These are phyloP conservation scores for Pelobates cultripes DNA, from an alignment of 2,797 vertebrate genomes.

Conservation along the genomic window DNA sequence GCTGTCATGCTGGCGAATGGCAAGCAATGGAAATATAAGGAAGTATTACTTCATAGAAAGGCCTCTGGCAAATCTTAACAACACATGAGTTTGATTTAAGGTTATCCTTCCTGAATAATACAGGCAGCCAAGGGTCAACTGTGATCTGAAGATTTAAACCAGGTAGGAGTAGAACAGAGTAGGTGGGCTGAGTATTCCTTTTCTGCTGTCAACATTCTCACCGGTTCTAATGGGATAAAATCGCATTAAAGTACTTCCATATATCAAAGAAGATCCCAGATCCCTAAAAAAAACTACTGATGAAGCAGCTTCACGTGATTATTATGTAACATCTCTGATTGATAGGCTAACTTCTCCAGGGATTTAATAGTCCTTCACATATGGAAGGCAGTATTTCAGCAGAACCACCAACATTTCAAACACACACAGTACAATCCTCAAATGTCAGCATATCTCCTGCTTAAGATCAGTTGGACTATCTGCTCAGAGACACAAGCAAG, in stretches of 20 bases:
- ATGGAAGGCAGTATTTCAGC: not conserved
- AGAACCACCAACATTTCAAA: not conserved
- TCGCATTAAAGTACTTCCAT: conserved; percentile 11
- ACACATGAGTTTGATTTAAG: not conserved
- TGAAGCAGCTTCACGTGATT: not conserved
- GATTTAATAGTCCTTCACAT: not conserved
- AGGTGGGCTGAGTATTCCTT: not conserved
- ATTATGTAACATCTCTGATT: not conserved
- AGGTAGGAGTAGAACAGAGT: conserved; percentile 16
- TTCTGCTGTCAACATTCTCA: conserved; percentile 21
- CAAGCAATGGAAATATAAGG: not conserved
- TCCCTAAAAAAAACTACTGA: not conserved
- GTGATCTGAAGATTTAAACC: conserved; percentile 23
- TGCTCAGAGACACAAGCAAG: too few relatives aligned
- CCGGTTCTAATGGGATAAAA: conserved; percentile 17
- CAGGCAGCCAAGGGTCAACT: conserved; percentile 2
- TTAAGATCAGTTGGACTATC: not conserved
- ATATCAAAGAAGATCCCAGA: not conserved
- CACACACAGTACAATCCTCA: not conserved
- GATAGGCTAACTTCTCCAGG: not conserved
- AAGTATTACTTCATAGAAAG: not conserved
- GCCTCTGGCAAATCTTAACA: not conserved
- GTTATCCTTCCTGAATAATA: not conserved
- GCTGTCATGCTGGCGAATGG: not conserved
- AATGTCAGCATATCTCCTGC: conserved; percentile 4